Conservation (phyloP, 2,797 vertebrate genomes). For the Urophycis tenuis region DNA sequence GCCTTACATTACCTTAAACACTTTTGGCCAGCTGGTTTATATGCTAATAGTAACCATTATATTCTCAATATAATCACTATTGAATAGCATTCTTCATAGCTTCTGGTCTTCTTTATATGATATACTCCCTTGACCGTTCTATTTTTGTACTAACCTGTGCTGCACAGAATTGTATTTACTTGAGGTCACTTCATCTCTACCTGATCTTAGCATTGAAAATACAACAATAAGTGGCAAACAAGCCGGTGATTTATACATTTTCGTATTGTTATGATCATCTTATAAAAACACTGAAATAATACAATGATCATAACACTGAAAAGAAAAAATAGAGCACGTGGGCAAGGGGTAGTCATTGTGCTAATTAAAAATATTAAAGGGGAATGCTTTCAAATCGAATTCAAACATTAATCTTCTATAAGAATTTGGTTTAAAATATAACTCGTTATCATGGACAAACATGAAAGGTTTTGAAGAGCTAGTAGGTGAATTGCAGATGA, state of each 20-base stretch:
- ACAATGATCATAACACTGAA: background rate
- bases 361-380: background rate
- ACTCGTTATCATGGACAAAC: constrained; percentile 16
- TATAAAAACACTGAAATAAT: background rate
- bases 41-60: background rate
- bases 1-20: background rate
- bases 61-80: background rate
- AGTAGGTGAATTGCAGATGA: constrained; percentile 16
- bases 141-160: constrained; percentile 56
- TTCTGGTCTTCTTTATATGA: background rate
- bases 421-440: constrained; percentile 8
- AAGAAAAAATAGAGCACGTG: background rate
- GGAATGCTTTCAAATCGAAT: background rate
- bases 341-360: background rate
- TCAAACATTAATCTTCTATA: background rate
- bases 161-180: constrained; percentile 18
- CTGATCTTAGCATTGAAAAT: background rate
- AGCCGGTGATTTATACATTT: background rate
- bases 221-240: background rate
- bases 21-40: background rate
- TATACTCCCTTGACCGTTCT: constrained; percentile 35
- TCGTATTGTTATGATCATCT: background rate
- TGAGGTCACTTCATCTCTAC: constrained; percentile 22
- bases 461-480: constrained; percentile 21
- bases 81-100: background rate